Base-by-base conservation (phyloP, 2,888 invertebrate species). In the Drosophila falleni region DNA sequence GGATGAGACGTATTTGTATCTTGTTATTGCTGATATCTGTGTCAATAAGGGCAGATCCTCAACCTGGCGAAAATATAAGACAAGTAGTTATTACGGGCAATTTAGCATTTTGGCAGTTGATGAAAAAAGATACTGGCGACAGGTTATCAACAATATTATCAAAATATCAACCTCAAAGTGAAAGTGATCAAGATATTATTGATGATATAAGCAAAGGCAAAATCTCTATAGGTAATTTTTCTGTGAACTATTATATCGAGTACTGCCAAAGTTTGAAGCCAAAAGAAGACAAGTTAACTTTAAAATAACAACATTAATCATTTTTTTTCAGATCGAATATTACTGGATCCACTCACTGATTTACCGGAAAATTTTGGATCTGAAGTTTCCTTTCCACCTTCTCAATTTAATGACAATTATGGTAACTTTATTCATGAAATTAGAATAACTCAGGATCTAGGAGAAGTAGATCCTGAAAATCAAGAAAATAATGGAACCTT, bases 1-100 rank as follows among this genome's bases (percentile, higher is more conserved):
- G 26, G 42, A 64, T 64, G 44, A 50, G 19, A 59, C 29, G 15
- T 37, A 15, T 49, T 42, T 50, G 26, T 26, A 0, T 44, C 11
- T n/a, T 44, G 1, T 44, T 51, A 11, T 19, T 59, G 44, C 15
- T 53, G 8, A 29, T 42, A 8, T 16, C 13, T 16, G 15, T 31
- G 3, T 19, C 31, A 15, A 29, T 29, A 11, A 6, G 11, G 26
- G 41, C 39, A 37, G 10, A 15, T 9, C 8, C 15, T 15, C 0
- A 15, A 1, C 2, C 2, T 15, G 15, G 3, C 39, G 39, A 15
- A 2, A 15, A 39, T 9, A 9, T 15, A 9, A 15, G 15, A 3
- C 23, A 55, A 26, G 8, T 56, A 3, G 6, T 33, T 6, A 4
- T 56, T 5, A n/a, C 49, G 5, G 41, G 56, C 5, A 56, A 56